Evolutionary conservation across 2,113 vertebrate genomes (phyloP).

Genomic region (Malaclemys terrapin): DNA sequence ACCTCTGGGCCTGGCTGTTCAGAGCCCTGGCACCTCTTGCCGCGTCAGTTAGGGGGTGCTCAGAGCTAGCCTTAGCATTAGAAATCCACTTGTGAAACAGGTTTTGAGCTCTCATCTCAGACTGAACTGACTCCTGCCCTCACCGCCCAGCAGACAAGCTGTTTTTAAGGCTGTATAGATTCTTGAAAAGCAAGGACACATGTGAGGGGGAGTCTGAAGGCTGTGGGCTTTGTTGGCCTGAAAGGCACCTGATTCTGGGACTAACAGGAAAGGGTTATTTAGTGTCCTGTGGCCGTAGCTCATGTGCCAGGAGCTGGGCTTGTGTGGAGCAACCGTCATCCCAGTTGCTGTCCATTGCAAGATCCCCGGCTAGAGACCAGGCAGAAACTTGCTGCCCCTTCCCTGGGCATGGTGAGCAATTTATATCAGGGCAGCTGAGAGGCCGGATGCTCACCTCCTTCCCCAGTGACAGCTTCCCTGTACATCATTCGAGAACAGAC

Average conservation of each 20-base stretch:
- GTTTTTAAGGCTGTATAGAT: neutral
- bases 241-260: neutral
- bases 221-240: neutral
- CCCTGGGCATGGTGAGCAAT: neutral
- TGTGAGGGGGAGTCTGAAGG: neutral
- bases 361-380: neutral
- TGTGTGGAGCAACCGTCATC: neutral
- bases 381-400: neutral
- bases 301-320: neutral
- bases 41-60: accelerated
- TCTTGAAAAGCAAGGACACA: accelerated
- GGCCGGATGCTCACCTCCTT: neutral
- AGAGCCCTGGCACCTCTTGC: no score
- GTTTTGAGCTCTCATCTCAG: neutral
- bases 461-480: neutral
- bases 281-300: neutral
- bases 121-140: neutral
- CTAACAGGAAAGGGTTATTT: neutral
- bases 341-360: neutral
- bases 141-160: neutral
- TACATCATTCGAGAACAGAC: neutral
- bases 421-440: neutral
- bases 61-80: neutral
- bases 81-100: accelerated
- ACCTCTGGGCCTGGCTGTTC: no score